Base-by-base conservation (phyloP, 2,113 vertebrate species). In the Atlantisia rogersi region DNA sequence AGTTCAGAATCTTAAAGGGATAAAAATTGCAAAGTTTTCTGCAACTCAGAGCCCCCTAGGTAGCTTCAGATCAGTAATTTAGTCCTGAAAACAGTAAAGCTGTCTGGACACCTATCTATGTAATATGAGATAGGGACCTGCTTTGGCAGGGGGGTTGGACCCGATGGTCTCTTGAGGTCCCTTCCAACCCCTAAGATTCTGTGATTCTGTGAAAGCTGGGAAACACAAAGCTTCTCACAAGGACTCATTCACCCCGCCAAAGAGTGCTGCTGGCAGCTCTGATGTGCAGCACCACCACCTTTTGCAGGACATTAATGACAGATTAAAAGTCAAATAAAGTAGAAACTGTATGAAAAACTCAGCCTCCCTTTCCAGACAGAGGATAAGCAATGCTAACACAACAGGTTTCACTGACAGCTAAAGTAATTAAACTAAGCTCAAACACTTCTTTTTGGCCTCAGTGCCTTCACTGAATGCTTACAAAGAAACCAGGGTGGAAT, bases 351-450 rank as follows among this genome's bases (percentile, higher is more conserved):
- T n/a, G 22, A 50, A 80, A 84, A 68, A 14, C 24, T 15, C 40
- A 62, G 9, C 19, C 0, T 1, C 40, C 18, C 35, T 63, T 84
- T 62, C 53, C 60, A 32, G 59, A 20, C 78, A 40, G 78, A 62
- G 18, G 0, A 0, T 21, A 21, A 7, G 9, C 39, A 13, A 15
- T 2, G 15, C 12, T 16, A 68, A 52, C 28, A 8, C 1, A 22
- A 42, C 37, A 20, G 48, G 2, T 37, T 73, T 62, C 19, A 16
- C 44, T 69, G n/a, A 13, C 32, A 69, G 35, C 55, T n/a, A 63
- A 79, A 75, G 31, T 19, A 55, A 67, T 48, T 7, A 55, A 24
- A 26, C 6, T 58, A 28, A 90, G 32, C 59, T 35, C 31, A 14
- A 52, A 39, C 0, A 2, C 10, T 28, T 64, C 8, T 26, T 81